These are phyloP conservation scores for Strigamia maritima DNA, from an alignment of 2,888 invertebrate species.

Conservation along the genomic window DNA sequence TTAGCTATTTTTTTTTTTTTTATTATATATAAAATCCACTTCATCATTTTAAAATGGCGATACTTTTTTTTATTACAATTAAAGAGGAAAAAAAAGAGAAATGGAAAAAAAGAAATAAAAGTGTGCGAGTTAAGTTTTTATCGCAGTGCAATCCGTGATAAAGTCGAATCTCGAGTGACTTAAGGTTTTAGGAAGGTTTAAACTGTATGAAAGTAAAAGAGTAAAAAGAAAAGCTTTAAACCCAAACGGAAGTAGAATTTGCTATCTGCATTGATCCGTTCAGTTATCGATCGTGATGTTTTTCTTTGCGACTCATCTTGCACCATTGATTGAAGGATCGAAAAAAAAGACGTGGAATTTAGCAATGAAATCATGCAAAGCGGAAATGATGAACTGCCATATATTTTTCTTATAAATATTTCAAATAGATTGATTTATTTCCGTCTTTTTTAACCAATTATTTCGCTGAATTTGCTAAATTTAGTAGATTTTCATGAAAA, in stretches of 20 bases:
- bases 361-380: conserved; percentile 10
- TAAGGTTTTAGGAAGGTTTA: neutral
- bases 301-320: conserved; percentile 5
- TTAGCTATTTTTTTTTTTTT: neutral
- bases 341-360: neutral
- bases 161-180: neutral
- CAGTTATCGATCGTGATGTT: conserved; percentile 5
- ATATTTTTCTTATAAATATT: neutral
- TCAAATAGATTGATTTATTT: neutral
- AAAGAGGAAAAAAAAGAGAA: neutral
- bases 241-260: conserved; percentile 4
- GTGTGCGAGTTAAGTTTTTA: neutral
- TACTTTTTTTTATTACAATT: neutral
- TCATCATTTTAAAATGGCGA: neutral
- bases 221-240: neutral
- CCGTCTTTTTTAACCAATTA: neutral
- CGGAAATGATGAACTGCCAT: neutral
- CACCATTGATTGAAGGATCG: neutral
- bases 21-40: too few species aligned
- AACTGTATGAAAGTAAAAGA: neutral
- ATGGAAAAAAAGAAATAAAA: neutral
- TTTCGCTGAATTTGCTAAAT: too few species aligned
- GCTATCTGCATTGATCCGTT: neutral
- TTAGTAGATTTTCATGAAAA: too few species aligned
- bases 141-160: neutral